phyloP scores from a whole-genome alignment of 2,797 vertebrate genomes.

The Strix occidentalis region DNA sequence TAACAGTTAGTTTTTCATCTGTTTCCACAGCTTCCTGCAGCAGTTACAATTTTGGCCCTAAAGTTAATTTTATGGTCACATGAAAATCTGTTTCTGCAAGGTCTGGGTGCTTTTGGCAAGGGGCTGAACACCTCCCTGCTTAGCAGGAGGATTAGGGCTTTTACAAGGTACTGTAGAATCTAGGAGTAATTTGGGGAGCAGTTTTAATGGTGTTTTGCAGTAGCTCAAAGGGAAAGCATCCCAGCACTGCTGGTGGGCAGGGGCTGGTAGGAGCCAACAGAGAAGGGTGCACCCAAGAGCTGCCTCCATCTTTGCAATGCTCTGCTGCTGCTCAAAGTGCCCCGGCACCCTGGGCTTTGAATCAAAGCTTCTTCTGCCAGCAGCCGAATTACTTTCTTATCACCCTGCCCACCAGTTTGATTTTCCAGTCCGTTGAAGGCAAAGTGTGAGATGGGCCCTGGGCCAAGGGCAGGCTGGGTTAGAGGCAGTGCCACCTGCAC shows the following conservation, averaged over 20 bases:
- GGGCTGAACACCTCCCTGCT: background rate
- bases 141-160: background rate
- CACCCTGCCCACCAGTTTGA: background rate
- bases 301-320: rapidly evolving
- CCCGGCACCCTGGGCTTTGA: rapidly evolving
- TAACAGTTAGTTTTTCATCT: conserved; percentile 47
- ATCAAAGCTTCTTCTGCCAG: background rate
- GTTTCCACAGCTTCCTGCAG: conserved; percentile 43
- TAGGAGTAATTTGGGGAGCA: background rate
- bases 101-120: background rate
- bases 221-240: background rate
- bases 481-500: background rate
- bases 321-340: rapidly evolving
- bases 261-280: background rate
- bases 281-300: background rate
- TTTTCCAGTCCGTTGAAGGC: background rate
- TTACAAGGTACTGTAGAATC: background rate
- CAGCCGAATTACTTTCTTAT: background rate
- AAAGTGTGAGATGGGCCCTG: background rate
- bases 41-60: conserved; percentile 4
- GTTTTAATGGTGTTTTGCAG: background rate
- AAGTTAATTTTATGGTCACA: conserved; percentile 10
- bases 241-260: background rate
- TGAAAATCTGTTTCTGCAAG: background rate
- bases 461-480: rapidly evolving